Percentiles rank a stretch among this genome's conserved stretches.
phyloP scores from a whole-genome alignment of 2,113 vertebrate species.

The Hydrochoerus hydrochaeris region DNA sequence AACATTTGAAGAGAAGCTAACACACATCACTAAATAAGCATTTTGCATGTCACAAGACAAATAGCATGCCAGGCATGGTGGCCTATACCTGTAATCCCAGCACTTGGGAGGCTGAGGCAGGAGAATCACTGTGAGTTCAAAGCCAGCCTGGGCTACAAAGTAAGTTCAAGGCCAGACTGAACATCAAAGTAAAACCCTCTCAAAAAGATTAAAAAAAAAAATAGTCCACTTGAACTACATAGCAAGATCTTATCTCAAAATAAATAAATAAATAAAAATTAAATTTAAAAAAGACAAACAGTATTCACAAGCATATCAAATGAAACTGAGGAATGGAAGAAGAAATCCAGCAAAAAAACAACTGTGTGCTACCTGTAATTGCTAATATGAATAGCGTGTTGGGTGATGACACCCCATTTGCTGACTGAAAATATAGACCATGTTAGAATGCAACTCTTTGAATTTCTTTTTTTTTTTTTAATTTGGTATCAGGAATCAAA shows the following conservation, averaged over 20 bases:
- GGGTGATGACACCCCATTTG: neutral
- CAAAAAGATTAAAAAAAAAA: neutral
- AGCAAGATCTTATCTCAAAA: neutral
- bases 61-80: neutral
- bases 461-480: no score
- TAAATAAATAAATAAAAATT: no score
- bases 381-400: neutral
- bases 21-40: neutral
- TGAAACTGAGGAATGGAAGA: neutral
- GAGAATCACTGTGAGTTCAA: neutral
- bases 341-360: neutral
- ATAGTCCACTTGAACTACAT: neutral
- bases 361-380: neutral
- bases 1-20: neutral
- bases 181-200: neutral
- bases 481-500: no score
- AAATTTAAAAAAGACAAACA: neutral
- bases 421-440: neutral
- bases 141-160: neutral
- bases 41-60: conserved; percentile 23
- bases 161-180: neutral
- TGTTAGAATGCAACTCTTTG: neutral
- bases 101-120: neutral
- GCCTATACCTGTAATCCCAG: neutral
- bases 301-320: neutral